Conservation (phyloP, 1,140 invertebrate species). For the Hyles vespertilio region DNA sequence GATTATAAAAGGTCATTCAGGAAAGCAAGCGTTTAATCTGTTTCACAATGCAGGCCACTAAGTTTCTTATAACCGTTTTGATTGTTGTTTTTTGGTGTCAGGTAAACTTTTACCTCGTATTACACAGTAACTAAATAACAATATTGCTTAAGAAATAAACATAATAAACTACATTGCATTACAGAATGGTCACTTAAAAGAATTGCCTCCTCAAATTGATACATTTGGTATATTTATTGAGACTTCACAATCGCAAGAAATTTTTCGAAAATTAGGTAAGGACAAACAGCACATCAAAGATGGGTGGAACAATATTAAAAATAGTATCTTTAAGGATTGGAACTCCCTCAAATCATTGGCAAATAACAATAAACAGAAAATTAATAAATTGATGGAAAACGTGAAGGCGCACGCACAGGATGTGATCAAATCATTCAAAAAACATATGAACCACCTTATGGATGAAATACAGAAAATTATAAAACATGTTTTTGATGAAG, state of each 20-base stretch:
- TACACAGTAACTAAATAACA: too few species aligned
- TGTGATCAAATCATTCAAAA: constrained; percentile 18
- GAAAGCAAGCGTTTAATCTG: background rate
- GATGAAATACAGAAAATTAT: constrained; percentile 24
- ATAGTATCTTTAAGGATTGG: constrained; percentile 29
- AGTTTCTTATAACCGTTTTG: background rate
- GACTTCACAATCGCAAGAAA: too few species aligned
- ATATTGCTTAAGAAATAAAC: too few species aligned
- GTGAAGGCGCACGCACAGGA: constrained; percentile 26
- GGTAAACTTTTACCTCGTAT: constrained; percentile 1
- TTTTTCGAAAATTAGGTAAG: too few species aligned
- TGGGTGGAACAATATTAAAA: constrained; percentile 32
- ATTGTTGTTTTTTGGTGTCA: constrained; percentile 1
- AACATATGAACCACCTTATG: constrained; percentile 24
- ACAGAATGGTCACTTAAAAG: too few species aligned
- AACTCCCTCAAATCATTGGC: constrained; percentile 30
- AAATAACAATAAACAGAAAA: constrained; percentile 23
- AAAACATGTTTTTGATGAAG: constrained; percentile 17
- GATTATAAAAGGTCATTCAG: constrained; percentile 4
- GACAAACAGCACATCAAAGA: constrained; percentile 15
- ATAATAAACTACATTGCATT: too few species aligned
- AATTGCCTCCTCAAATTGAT: too few species aligned
- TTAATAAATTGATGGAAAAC: constrained; percentile 23
- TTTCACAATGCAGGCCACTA: constrained; percentile 1
- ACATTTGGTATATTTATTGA: too few species aligned